Conservation (phyloP, 2,797 vertebrate genomes). For the Pipistrellus pygmaeus region DNA sequence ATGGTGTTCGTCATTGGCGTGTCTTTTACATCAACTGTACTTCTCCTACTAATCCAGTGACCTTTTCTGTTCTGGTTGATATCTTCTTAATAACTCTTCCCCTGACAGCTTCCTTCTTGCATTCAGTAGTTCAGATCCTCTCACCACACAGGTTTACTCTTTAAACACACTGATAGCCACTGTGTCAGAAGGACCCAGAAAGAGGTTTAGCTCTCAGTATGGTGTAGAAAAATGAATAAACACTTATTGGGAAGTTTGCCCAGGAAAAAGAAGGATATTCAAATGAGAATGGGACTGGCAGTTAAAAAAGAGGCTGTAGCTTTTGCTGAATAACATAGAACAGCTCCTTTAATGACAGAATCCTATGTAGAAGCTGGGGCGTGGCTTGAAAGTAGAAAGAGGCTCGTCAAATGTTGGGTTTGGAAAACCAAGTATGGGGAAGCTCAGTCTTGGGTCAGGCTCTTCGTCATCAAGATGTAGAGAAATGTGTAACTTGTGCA, state of each 20-base stretch:
- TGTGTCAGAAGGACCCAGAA: not conserved
- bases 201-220: not conserved
- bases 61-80: slow-evolving; percentile 51
- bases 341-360: not conserved
- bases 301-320: not conserved
- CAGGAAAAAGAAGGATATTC: not conserved
- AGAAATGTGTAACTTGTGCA: not conserved
- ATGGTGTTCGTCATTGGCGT: not conserved
- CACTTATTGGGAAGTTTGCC: not conserved
- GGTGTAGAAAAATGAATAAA: not conserved
- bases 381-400: not conserved
- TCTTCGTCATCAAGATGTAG: not conserved
- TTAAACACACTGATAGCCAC: not conserved
- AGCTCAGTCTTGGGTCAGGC: not conserved
- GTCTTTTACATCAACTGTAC: not conserved
- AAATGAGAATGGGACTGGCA: not conserved
- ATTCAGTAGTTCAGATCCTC: not conserved
- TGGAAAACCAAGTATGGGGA: not conserved
- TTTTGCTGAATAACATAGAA: not conserved
- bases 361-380: not conserved
- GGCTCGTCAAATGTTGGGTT: not conserved
- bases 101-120: not conserved
- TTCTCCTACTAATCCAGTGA: not conserved
- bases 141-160: not conserved
- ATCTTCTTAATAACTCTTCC: slow-evolving; percentile 6